Percentiles rank a stretch among this genome's conserved stretches.
Evolutionary conservation across 2,797 vertebrate species (phyloP).

Genomic region (Girardinus metallicus): DNA sequence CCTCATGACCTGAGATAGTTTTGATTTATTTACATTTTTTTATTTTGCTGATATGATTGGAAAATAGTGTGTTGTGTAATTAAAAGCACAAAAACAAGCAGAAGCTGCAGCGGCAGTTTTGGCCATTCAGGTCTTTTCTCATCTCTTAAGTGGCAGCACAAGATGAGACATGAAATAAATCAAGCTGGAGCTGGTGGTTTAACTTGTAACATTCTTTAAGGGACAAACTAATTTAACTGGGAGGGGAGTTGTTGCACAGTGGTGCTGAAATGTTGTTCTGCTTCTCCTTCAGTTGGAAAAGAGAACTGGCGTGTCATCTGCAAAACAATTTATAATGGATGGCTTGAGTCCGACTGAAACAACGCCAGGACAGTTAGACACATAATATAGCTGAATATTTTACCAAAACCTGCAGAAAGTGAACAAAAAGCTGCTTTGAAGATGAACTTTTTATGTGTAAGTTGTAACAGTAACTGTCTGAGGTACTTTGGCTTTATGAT

Average conservation of each 20-base stretch:
- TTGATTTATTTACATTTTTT: conserved; percentile 17
- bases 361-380: not conserved
- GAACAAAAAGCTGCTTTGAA: not conserved
- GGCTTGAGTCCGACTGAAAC: conserved; percentile 18
- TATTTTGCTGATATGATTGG: not conserved
- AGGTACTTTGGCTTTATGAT: not conserved
- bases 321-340: conserved; percentile 23
- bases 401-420: not conserved
- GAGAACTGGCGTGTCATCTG: conserved; percentile 2
- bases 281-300: not conserved
- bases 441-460: not conserved
- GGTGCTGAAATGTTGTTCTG: conserved; percentile 12
- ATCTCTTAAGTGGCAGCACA: not conserved
- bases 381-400: not conserved
- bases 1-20: not conserved
- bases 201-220: not conserved
- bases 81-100: not conserved
- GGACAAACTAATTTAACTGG: conserved; percentile 6
- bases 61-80: conserved; percentile 4
- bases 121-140: not conserved
- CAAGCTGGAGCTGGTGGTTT: conserved; percentile 6
- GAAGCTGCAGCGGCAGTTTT: not conserved
- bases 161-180: conserved; percentile 7
- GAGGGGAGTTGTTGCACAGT: conserved; percentile 8
- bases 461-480: not conserved